A percentile compares a stretch with the other conserved stretches of the same genome.
Conservation (phyloP, 2,113 vertebrate species). For the Cynocephalus volans region DNA sequence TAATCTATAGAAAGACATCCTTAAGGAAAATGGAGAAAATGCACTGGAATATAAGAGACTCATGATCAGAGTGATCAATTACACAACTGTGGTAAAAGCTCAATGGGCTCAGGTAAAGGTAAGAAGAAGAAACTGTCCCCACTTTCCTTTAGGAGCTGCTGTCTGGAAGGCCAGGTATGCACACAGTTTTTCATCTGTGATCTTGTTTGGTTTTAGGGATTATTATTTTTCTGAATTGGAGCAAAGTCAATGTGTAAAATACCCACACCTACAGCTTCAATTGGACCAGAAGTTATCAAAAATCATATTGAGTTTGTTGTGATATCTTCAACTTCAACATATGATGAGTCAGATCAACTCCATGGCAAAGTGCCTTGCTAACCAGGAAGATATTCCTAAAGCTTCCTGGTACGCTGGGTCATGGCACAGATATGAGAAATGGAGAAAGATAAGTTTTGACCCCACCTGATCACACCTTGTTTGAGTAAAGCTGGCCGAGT, state of each 20-base stretch:
- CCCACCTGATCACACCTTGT: conserved; percentile 71
- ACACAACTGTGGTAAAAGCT: background rate
- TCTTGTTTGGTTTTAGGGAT: conserved; percentile 75
- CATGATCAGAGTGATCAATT: background rate
- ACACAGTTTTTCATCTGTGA: background rate
- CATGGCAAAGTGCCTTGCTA: conserved; percentile 65
- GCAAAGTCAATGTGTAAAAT: background rate
- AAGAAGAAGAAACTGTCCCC: background rate
- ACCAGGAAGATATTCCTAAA: conserved; percentile 51
- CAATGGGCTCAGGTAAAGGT: background rate
- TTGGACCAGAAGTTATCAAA: conserved; percentile 24
- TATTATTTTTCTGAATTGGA: background rate
- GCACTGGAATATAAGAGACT: background rate
- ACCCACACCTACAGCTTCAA: conserved; percentile 45
- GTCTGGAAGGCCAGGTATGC: background rate
- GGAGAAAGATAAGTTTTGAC: conserved; percentile 77
- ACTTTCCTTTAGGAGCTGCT: background rate
- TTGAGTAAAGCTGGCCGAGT: conserved; percentile 69
- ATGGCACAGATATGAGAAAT: conserved; percentile 57
- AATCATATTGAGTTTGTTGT: background rate
- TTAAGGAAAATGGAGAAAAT: background rate
- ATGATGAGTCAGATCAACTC: conserved; percentile 57
- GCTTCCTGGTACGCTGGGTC: background rate
- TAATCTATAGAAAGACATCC: background rate
- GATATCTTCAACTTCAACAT: conserved; percentile 27